Conservation (phyloP, 1,140 invertebrate species). For the Adoxophyes honmai region DNA sequence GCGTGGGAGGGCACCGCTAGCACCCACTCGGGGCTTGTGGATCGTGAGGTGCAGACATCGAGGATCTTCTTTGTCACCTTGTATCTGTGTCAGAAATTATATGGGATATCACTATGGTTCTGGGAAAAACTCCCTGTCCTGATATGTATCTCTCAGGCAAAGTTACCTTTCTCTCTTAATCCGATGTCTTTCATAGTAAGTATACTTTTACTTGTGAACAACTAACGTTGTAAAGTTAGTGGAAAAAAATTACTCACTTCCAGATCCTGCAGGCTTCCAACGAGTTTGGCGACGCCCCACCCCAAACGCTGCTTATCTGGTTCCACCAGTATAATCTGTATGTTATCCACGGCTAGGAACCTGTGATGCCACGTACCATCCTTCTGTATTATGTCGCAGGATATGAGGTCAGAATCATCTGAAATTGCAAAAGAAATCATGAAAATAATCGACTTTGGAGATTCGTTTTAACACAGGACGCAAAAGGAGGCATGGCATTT, state of each 20-base stretch:
- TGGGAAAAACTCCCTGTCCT: too few relatives aligned
- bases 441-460: too few relatives aligned
- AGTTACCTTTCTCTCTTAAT: too few relatives aligned
- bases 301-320: conserved; percentile 95
- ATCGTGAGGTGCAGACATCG: conserved; percentile 97
- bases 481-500: too few relatives aligned
- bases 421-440: conserved; percentile 50
- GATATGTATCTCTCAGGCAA: too few relatives aligned
- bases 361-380: conserved; percentile 93
- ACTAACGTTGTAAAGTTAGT: conserved; percentile 13
- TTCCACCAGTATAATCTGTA: conserved; percentile 97
- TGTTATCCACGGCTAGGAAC: conserved; percentile 96
- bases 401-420: conserved; percentile 98
- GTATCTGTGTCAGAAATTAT: conserved; percentile 59
- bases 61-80: conserved; percentile 97
- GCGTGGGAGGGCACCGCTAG: conserved; percentile 79
- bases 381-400: conserved; percentile 94
- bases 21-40: conserved; percentile 86
- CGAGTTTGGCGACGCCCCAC: conserved; percentile 98
- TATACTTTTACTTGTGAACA: too few relatives aligned
- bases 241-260: conserved; percentile 72
- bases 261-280: conserved; percentile 90
- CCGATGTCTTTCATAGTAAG: too few relatives aligned
- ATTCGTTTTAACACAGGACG: too few relatives aligned
- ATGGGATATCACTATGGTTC: too few relatives aligned